Evolutionary conservation across 2,797 vertebrate genomes (phyloP).

Genomic region (Thunnus albacares): DNA sequence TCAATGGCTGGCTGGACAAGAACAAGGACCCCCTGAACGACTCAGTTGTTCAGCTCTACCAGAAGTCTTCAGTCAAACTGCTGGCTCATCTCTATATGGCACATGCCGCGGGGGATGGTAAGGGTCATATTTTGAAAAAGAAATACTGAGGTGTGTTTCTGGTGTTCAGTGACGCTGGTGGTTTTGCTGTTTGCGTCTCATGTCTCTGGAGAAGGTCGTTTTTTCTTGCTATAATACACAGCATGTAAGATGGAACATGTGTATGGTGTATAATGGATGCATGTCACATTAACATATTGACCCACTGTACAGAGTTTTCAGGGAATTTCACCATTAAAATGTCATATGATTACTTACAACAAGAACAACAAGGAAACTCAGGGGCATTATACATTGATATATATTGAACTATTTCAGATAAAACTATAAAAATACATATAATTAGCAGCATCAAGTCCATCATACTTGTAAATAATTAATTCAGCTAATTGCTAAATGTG

Average conservation of each 20-base stretch:
- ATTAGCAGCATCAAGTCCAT: not conserved
- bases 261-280: too few relatives aligned
- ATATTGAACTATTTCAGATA: not conserved
- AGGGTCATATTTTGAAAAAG: not conserved
- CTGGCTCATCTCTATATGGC: conserved; percentile 84
- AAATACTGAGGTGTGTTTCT: not conserved
- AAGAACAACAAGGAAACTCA: too few relatives aligned
- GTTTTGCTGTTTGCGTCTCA: too few relatives aligned
- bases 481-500: not conserved
- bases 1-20: conserved; percentile 88
- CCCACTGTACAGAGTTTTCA: too few relatives aligned
- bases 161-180: too few relatives aligned
- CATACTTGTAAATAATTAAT: not conserved
- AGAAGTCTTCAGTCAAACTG: conserved; percentile 91
- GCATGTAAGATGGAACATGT: not conserved
- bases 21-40: conserved; percentile 94
- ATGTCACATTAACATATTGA: too few relatives aligned
- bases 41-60: conserved; percentile 88
- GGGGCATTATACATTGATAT: not conserved
- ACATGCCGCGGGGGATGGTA: conserved; percentile 82
- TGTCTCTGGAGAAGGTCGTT: conserved; percentile 74
- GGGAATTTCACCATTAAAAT: too few relatives aligned
- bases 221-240: not conserved
- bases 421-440: not conserved
- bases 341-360: too few relatives aligned